Base-by-base conservation (phyloP, 1,140 invertebrate genomes). In the Spodoptera litura region DNA sequence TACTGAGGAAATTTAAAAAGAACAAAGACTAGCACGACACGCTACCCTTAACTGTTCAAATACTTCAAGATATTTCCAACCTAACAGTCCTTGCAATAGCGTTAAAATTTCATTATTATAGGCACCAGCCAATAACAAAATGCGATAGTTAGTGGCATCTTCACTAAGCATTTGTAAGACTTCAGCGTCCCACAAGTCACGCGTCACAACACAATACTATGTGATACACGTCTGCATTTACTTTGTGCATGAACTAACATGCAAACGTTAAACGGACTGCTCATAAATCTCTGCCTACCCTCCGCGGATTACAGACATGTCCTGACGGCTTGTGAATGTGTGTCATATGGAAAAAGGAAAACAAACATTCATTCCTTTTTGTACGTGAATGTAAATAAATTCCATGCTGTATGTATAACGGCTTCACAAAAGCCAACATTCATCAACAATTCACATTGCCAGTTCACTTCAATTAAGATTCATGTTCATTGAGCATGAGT, bases 401-500 rank as follows among this genome's bases (percentile, higher is more conserved):
- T 70, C 49, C 66, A 52, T 74, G 58, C 35, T 35, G 11, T 52
- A 59, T 31, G 27, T 62, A 53, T 53, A 76, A 76, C 73, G 58
- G 61, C 49, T 68, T 12, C 74, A 77, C 62, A 68, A 77, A 77
- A 49, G 66, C 25, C 15, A 62, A 77, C 66, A 77, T 76, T 80
- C 73, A 73, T 80, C 66, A 72, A 77, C 58, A 51, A 56, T 68
- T 78, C 52, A 68, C 62, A 68, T 78, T 73, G 56, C 38, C 58
- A 79, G 72, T 76, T 81, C 79, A 85, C 79, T 88, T 90, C 90
- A 91, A 91, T 93, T 91, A 91, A 88, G 85, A 85, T 86, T 86
- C 85, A 90, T 91, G 86, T 88, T 88, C 90, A 91, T 92, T 92
- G 88, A 92, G 82, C 80, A 75, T 93, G 90, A 91, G 89, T 92